phyloP scores from a whole-genome alignment of 2,888 invertebrate genomes.

The Pollenia griseotomentosa region DNA sequence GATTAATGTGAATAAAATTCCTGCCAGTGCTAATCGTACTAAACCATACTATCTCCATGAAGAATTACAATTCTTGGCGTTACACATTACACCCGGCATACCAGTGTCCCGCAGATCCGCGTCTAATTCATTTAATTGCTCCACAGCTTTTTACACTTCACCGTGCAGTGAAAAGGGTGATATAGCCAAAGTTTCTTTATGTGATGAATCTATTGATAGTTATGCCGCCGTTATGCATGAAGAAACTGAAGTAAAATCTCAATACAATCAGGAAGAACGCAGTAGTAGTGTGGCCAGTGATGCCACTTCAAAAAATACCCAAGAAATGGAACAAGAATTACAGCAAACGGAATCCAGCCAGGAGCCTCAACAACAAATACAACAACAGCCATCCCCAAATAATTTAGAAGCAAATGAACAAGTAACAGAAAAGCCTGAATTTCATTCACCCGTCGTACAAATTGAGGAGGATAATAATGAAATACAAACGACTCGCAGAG shows the following conservation, averaged over 20 bases:
- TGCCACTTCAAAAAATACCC: constrained; percentile 60
- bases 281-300: constrained; percentile 63
- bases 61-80: constrained; percentile 77
- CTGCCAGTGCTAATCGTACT: constrained; percentile 78
- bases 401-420: not conserved
- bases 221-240: constrained; percentile 73
- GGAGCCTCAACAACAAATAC: not conserved
- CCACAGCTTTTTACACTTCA: constrained; percentile 67
- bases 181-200: constrained; percentile 73
- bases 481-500: constrained; percentile 36
- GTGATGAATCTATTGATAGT: constrained; percentile 76
- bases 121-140: constrained; percentile 47
- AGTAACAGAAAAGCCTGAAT: constrained; percentile 20
- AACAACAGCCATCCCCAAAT: constrained; percentile 37
- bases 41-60: constrained; percentile 79
- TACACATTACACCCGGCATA: constrained; percentile 77
- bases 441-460: constrained; percentile 61
- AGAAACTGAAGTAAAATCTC: constrained; percentile 68
- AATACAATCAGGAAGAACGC: constrained; percentile 66
- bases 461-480: constrained; percentile 61
- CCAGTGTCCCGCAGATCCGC: constrained; percentile 75
- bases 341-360: constrained; percentile 21
- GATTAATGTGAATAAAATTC: constrained; percentile 79
- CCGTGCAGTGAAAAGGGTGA: constrained; percentile 75
- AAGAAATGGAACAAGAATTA: constrained; percentile 61